Conservation (phyloP, 2,888 invertebrate species). For the Callinectes sapidus region DNA sequence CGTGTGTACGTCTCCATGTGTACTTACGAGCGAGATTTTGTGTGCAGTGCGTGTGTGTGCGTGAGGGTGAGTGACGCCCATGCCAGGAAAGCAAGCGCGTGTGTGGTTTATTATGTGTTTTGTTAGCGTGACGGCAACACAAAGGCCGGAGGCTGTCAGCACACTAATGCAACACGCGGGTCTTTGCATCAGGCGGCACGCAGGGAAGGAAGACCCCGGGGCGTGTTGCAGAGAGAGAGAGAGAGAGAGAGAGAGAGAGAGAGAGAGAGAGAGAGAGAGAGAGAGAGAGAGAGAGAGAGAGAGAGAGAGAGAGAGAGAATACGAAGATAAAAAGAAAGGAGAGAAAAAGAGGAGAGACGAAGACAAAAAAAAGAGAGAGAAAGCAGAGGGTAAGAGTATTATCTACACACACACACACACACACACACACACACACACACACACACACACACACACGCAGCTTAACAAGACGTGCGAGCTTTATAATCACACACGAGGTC, state of each 20-base stretch:
- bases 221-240: not conserved
- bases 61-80: not conserved
- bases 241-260: no score
- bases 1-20: not conserved
- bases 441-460: constrained; percentile 26
- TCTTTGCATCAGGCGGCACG: not conserved
- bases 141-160: constrained; percentile 17
- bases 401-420: constrained; percentile 33
- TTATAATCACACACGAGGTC: not conserved
- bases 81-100: not conserved
- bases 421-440: constrained; percentile 22
- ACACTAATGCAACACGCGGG: constrained; percentile 17
- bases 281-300: not conserved
- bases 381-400: not conserved
- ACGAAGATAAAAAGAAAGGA: not conserved
- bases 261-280: no score
- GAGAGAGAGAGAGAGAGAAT: not conserved
- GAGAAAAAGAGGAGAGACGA: not conserved
- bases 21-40: not conserved
- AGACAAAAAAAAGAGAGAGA: not conserved
- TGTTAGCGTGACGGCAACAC: constrained; percentile 18
- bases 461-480: not conserved
- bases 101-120: constrained; percentile 23
- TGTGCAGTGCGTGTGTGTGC: not conserved
- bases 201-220: not conserved